These are phyloP conservation scores for Tonatia bakeri DNA, from an alignment of 2,113 vertebrate genomes.

Conservation along the genomic window DNA sequence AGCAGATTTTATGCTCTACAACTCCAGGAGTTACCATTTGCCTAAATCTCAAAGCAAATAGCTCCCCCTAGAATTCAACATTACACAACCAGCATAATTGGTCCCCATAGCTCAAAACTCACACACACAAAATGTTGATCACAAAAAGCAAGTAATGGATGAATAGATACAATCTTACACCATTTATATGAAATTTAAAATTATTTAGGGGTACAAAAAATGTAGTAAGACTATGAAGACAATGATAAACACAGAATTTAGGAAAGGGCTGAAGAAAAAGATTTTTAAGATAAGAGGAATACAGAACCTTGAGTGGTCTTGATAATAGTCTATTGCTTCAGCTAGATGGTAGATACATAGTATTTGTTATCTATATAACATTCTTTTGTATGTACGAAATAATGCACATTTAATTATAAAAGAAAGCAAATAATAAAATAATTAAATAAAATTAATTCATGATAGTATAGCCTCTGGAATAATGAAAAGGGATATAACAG, in stretches of 20 bases:
- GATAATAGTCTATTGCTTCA: not conserved
- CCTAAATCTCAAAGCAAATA: not conserved
- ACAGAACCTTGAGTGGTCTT: not conserved
- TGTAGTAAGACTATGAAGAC: not conserved
- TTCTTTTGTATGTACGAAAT: not conserved
- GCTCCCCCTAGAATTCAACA: not conserved
- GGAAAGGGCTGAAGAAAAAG: not conserved
- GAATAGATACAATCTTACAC: not conserved
- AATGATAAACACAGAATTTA: slow-evolving; percentile 6
- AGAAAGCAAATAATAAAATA: not conserved
- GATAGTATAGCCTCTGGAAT: not conserved
- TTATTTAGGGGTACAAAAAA: not conserved
- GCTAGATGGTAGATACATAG: not conserved
- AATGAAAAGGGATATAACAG: not conserved
- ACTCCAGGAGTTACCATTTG: not conserved
- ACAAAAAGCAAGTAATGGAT: not conserved
- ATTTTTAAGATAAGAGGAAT: not conserved
- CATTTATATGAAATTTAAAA: slow-evolving; percentile 17
- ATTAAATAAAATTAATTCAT: not conserved
- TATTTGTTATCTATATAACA: not conserved
- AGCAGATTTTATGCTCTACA: not conserved
- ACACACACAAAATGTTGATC: not conserved
- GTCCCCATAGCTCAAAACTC: not conserved
- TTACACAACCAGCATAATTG: not conserved
- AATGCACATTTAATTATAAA: not conserved